phyloP scores from a whole-genome alignment of 2,888 invertebrate genomes.

The Oligia fasciuncula region DNA sequence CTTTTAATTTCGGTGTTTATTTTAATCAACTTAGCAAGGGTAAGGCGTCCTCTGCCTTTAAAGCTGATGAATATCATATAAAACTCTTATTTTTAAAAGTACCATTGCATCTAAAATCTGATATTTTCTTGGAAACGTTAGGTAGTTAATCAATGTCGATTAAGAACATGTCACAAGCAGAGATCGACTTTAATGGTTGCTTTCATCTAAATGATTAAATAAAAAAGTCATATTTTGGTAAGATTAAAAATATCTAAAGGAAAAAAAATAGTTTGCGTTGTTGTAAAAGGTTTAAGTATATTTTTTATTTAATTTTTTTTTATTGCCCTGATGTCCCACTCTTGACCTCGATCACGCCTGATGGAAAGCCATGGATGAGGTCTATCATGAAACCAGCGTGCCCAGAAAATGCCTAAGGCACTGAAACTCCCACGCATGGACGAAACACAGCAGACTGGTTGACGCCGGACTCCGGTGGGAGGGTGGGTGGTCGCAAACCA shows the following conservation, averaged over 20 bases:
- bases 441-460: too few species aligned
- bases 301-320: too few species aligned
- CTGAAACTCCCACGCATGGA: too few species aligned
- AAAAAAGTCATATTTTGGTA: constrained; percentile 5
- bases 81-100: not conserved
- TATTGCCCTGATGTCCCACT: too few species aligned
- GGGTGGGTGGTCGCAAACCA: too few species aligned
- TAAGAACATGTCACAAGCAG: constrained; percentile 35
- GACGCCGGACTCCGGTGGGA: too few species aligned
- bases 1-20: not conserved
- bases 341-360: too few species aligned
- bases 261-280: not conserved
- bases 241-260: not conserved
- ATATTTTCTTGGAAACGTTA: constrained; percentile 11
- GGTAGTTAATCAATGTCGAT: constrained; percentile 10
- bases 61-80: not conserved
- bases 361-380: too few species aligned
- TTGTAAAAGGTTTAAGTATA: not conserved
- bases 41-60: not conserved
- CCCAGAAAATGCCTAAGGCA: too few species aligned
- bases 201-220: constrained; percentile 1
- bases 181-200: constrained; percentile 20
- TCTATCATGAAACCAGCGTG: too few species aligned
- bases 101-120: not conserved
- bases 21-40: not conserved